Evolutionary conservation across 2,113 vertebrate genomes (phyloP), one percentile per base, ranked within the genome.

Genomic region (Pyrgilauda ruficollis): DNA sequence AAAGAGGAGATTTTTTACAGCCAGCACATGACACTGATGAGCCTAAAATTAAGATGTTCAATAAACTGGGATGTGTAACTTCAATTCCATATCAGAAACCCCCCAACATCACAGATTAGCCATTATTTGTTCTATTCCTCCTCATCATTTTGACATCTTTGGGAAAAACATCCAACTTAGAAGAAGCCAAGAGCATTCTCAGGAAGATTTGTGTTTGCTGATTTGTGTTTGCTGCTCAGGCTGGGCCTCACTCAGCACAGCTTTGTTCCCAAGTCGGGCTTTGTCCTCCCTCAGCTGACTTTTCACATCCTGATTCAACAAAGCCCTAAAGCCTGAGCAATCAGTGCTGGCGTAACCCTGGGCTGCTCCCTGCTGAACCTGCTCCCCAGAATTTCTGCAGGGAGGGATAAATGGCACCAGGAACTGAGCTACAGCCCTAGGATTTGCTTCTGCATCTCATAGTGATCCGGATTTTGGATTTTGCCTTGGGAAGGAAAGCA

Each of bases 291-390:
- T 64, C 92, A 87, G 93, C 47, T 89, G 81, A 89, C 81, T 95
- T 53, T 15, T 62, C 90, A 92, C 85, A 77, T 80, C 90, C 92
- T 92, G 90, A 86, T 86, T 90, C 76, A 90, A 92, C 95, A 93
- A 86, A 88, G 72, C 59, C 31, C 89, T 67, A 80, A 90, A 83
- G 83, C 81, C 30, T 82, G 46, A 91, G 72, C 91, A 94, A 86
- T 56, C 92, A 83, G 30, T 19, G 46, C 69, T 87, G 92, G 52
- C 4, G 41, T 10, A 73, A 79, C 62, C 69, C 72, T 13, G 75
- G 81, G 90, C 87, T 78, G 64, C 5, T 94, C 59, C 59, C 59
- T 83, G 82, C 72, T n/a, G 15, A 84, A 63, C 37, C 46, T 43
- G 2, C 6, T 44, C 26, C 85, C 70, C 58, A 66, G 83, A 80